Conservation (phyloP, 1,140 invertebrate species). For the Zaprionus africanus region DNA sequence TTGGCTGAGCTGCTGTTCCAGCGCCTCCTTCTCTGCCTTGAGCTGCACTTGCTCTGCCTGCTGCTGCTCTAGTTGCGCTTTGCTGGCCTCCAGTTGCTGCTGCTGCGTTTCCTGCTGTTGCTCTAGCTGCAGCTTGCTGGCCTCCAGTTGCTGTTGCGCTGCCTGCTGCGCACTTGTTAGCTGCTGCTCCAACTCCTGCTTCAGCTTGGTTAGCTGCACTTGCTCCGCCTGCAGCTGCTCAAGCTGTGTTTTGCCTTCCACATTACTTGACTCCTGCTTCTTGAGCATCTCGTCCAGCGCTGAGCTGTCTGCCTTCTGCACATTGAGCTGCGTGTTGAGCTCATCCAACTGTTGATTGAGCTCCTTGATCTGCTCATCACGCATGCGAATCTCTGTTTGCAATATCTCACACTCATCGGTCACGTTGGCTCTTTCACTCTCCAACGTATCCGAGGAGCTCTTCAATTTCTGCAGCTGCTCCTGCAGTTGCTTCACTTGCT, state of each 20-base stretch:
- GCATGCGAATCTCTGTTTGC: conserved; percentile 63
- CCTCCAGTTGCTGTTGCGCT: conserved; percentile 72
- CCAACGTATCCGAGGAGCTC: conserved; percentile 45
- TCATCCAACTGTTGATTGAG: conserved; percentile 62
- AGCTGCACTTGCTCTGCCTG: conserved; percentile 24
- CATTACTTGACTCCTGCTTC: conserved; percentile 40
- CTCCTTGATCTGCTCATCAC: conserved; percentile 67
- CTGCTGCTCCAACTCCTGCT: conserved; percentile 72
- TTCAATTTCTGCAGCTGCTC: conserved; percentile 51
- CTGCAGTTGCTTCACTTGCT: conserved; percentile 44
- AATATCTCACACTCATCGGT: conserved; percentile 68
- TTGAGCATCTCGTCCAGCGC: conserved; percentile 80
- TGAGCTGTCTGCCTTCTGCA: conserved; percentile 74
- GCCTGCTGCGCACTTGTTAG: conserved; percentile 72
- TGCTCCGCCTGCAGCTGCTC: conserved; percentile 31
- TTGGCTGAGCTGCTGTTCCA: not conserved
- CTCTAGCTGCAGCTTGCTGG: not conserved
- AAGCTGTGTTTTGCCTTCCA: conserved; percentile 31
- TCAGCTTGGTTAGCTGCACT: conserved; percentile 62
- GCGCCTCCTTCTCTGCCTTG: not conserved
- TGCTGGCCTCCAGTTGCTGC: conserved; percentile 12
- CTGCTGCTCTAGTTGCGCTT: conserved; percentile 17
- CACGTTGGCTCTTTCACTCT: conserved; percentile 59
- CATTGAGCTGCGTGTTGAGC: conserved; percentile 78
- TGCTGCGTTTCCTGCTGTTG: not conserved